Evolutionary conservation across 2,113 vertebrate species (phyloP), one percentile per base, ranked within the genome.

Genomic region (Oryzias javanicus): DNA sequence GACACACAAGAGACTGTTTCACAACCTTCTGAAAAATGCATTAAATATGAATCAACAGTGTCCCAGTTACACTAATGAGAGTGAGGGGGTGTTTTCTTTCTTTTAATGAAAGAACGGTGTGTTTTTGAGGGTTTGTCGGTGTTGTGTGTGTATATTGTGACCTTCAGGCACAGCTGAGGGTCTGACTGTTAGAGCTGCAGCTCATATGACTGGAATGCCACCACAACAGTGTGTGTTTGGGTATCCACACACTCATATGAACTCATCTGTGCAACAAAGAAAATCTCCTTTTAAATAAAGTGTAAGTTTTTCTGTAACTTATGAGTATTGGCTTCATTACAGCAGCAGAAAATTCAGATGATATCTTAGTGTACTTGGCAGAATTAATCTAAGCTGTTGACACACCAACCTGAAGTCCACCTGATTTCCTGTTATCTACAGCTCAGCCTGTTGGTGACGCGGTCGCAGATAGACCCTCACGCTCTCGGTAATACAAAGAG

Each of bases 101-200:
- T 41, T 40, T 17, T 17, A 45, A 49, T 29, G 49, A 47, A 50
- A 41, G 19, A 67, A 55, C 14, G 54, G 29, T 20, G 59, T 52
- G 47, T 69, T 52, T 61, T 4, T 52, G 20, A 15, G 18, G 18
- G 18, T 51, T 61, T 35, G 35, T 35, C 35, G 3, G 35, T 35
- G 35, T 35, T 35, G 1, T 35, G 74, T 61, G 65, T 16, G 60
- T 66, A 49, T 20, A 35, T 46, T 45, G 63, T 79, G 83, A 82
- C 81, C 77, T 85, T 83, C 72, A 78, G 57, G 72, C 81, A 72
- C 72, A 83, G 83, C 85, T 80, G 81, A 83, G 61, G 83, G 67
- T 68, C 63, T 27, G 22, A 76, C 40, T 60, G 64, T 58, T 72
- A 62, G 55, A 49, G 0, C 61, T 20, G 65, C 62, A 64, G 67